Conservation (phyloP, 2,888 invertebrate species). For the Mesochorus sp. region DNA sequence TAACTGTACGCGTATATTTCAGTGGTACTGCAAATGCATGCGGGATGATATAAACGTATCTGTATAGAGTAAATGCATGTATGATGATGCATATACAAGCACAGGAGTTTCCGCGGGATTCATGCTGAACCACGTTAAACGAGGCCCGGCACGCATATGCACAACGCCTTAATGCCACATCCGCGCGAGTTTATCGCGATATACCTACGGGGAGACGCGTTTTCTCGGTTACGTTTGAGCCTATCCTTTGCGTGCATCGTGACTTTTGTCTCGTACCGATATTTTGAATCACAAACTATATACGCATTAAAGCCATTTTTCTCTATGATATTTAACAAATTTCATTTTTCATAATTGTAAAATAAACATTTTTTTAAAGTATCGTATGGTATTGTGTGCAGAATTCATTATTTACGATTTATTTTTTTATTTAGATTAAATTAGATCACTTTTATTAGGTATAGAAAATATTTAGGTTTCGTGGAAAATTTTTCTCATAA, state of each 20-base stretch:
- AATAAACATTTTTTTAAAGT: too few species aligned
- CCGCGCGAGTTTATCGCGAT: slow-evolving; percentile 37
- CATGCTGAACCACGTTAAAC: slow-evolving; percentile 44
- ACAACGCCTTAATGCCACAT: slow-evolving; percentile 58
- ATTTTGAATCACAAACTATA: too few species aligned
- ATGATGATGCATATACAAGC: slow-evolving; percentile 43
- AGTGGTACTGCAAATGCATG: not conserved
- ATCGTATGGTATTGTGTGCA: too few species aligned
- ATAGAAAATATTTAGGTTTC: too few species aligned
- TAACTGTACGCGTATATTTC: slow-evolving; percentile 32
- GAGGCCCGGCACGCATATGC: slow-evolving; percentile 60
- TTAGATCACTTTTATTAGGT: too few species aligned
- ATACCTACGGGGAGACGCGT: slow-evolving; percentile 28
- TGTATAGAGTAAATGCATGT: not conserved
- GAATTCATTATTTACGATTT: too few species aligned
- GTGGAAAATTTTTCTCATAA: too few species aligned
- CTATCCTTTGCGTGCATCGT: slow-evolving; percentile 38
- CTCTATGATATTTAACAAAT: not conserved
- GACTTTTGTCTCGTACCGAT: not conserved
- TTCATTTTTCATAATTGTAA: too few species aligned
- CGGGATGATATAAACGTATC: not conserved
- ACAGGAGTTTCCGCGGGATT: slow-evolving; percentile 48
- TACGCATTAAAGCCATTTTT: too few species aligned
- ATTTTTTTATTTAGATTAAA: too few species aligned
- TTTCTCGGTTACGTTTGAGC: slow-evolving; percentile 49